These are phyloP conservation scores for Lates japonicus DNA, from an alignment of 2,797 vertebrate species.

Conservation along the genomic window DNA sequence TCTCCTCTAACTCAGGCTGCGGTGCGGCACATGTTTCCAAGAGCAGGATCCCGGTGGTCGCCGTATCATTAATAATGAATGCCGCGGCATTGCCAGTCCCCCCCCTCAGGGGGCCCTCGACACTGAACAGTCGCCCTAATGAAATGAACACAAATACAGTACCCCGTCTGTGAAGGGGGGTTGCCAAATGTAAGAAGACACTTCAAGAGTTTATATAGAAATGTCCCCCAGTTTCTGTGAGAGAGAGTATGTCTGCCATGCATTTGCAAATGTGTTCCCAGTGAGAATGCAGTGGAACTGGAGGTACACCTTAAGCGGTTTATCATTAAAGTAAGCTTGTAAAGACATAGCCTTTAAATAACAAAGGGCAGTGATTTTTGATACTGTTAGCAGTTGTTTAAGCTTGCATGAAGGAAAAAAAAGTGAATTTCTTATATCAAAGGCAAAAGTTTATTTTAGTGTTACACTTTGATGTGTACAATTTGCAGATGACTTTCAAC, in stretches of 20 bases:
- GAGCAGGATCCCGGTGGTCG: too few relatives aligned
- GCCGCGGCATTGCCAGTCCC: too few relatives aligned
- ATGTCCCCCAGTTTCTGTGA: constrained; percentile 53
- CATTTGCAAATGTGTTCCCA: constrained; percentile 38
- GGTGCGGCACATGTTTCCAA: too few relatives aligned
- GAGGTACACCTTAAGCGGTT: constrained; percentile 62
- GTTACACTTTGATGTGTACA: constrained; percentile 88
- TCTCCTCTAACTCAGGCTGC: too few relatives aligned
- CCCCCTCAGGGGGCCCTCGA: constrained; percentile 82
- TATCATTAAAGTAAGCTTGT: constrained; percentile 56
- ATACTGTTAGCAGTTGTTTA: constrained; percentile 64
- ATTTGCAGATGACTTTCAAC: constrained; percentile 88
- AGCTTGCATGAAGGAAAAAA: constrained; percentile 52
- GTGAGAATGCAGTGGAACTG: constrained; percentile 29
- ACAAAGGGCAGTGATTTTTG: constrained; percentile 62
- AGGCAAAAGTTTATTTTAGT: constrained; percentile 86
- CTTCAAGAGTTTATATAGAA: constrained; percentile 78
- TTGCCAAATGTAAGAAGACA: constrained; percentile 79
- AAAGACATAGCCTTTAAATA: constrained; percentile 57
- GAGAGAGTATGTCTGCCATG: constrained; percentile 16
- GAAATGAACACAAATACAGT: constrained; percentile 89
- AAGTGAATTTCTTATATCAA: constrained; percentile 65
- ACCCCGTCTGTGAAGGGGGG: constrained; percentile 66
- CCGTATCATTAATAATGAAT: too few relatives aligned
- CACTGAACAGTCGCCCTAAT: constrained; percentile 86